Base-by-base conservation (phyloP, 2,113 vertebrate genomes). In the Platichthys flesus region DNA sequence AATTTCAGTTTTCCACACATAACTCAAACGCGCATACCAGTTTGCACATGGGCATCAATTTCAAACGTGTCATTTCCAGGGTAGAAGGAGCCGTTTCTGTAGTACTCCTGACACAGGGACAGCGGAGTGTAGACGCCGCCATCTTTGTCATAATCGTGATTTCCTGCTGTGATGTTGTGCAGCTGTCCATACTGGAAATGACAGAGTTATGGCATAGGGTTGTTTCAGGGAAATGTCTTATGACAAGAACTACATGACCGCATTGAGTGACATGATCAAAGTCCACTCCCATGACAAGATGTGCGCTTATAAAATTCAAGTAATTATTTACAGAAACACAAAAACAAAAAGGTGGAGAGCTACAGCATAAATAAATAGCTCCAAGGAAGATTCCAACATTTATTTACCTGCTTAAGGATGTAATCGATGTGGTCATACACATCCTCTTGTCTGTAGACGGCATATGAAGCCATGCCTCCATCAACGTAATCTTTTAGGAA, bases 51-150 rank as follows among this genome's bases (percentile, higher is more conserved):
- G 23, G 95, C 94, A 66, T 98, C 96, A 24, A 99, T 97, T 87
- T 97, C 95, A 90, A 99, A 97, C 67, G 95, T 98, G 16, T 97
- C 97, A 0, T 96, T 97, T 79, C 94, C 96, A 47, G 97, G 95
- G 31, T 81, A 96, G 83, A 98, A 95, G 84, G 81, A 94, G 20
- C 95, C 96, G 52, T 89, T 92, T 76, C 92, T 96, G 93, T 98
- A 98, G 87, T 95, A 97, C 61, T 95, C 89, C 87, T 97, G 96
- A 89, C 98, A 99, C 71, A 98, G 15, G 0, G 90, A 80, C 88
- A 99, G 85, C 0, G 96, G 93, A 0, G 93, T 93, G 76, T 93
- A 94, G 55, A 87, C 62, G 0, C 9, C 51, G 2, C 91, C 95
- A 18, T 66, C 94, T 74, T 91, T 95, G 88, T 97, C 94, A 54